Conservation (phyloP, 2,113 vertebrate genomes). For the Daboia siamensis region DNA sequence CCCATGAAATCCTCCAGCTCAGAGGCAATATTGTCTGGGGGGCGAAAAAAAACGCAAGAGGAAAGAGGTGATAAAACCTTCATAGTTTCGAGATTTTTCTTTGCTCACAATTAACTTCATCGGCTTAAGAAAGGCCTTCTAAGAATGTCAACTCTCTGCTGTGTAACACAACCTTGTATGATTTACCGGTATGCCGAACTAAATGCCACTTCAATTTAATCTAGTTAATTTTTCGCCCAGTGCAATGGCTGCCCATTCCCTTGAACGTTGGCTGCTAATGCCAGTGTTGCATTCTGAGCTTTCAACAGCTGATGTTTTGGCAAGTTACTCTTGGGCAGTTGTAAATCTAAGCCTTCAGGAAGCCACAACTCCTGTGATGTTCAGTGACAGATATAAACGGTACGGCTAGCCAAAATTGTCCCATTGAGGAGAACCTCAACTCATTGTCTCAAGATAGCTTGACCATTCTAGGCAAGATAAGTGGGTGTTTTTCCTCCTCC, state of each 20-base stretch:
- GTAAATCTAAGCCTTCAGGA: constrained; percentile 22
- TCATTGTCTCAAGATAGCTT: neutral
- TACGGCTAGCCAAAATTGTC: constrained; percentile 24
- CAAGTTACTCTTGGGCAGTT: constrained; percentile 24
- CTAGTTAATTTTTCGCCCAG: neutral
- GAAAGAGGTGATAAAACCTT: neutral
- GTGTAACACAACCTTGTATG: neutral
- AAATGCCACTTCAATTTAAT: constrained; percentile 27
- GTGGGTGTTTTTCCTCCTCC: neutral
- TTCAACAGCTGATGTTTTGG: constrained; percentile 29
- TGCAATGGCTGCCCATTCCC: constrained; percentile 1
- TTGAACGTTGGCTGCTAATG: constrained; percentile 1
- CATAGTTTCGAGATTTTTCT: neutral
- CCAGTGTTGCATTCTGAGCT: constrained; percentile 42
- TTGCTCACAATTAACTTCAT: neutral
- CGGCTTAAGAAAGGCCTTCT: neutral
- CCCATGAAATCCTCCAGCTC: constrained; percentile 98
- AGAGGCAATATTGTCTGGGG: constrained; percentile 89
- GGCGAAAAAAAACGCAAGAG: neutral
- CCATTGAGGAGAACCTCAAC: neutral
- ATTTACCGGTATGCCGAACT: constrained; percentile 31
- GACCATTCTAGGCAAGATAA: neutral
- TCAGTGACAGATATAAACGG: neutral
- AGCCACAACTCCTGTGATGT: constrained; percentile 12
- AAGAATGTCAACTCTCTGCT: neutral